Evolutionary conservation across 2,797 vertebrate species (phyloP), one percentile per base, ranked within the genome.

Genomic region (Gymnoscopelus braueri): DNA sequence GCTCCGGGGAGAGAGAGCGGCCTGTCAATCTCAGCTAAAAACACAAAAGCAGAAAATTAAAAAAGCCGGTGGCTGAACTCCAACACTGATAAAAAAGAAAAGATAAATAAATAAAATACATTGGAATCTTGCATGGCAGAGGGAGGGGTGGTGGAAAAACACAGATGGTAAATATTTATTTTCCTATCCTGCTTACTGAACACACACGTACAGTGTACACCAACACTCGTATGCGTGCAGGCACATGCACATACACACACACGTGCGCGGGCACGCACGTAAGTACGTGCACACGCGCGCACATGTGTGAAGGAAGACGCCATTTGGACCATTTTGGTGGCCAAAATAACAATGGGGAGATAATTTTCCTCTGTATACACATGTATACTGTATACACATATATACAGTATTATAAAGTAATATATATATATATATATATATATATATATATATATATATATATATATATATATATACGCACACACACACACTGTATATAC

Each of bases 41-140:
- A 94, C 94, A 88, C 92, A 95, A 94, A 94, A 94, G 93, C 93
- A 94, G 92, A 94, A 95, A 95, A 95, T 94, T 94, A 94, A 95
- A 95, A 95, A 94, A 92, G 92, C 93, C 92, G 86, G 89, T 93
- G 93, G 93, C 94, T 94, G 91, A 94, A 95, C 91, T 93, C 92
- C 91, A 91, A 85, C 85, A 74, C 92, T 90, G 93, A 94, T 93
- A 90, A 91, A 90, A 90, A 76, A 65, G 10, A 51, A 52, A 29
- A 39, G 47, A 65, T n/a, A n/a, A 15, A 53, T 24, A 54, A 64
- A 39, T 29, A 51, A 63, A 65, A 12, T 35, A 60, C 11, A 62
- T 79, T 81, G 83, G 85, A 91, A 92, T 92, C 87, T 92, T 81
- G 71, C 26, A 12, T 70, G 80, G 80, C 58, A 57, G 73, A 79